Base-by-base conservation (phyloP, 1,140 invertebrate species). In the Contarinia nasturtii region DNA sequence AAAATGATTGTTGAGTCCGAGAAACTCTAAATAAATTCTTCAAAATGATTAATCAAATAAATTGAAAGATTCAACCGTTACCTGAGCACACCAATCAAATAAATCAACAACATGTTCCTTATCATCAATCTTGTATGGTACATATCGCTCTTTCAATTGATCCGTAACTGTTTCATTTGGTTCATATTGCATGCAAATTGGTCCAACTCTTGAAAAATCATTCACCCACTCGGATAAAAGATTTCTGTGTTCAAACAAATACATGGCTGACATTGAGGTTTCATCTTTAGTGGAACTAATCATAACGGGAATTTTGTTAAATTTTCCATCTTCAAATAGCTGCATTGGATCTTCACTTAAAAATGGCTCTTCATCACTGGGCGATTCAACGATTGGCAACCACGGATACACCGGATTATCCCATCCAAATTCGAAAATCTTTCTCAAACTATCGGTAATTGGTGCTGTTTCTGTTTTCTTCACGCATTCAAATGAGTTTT, bases 281-380 rank as follows among this genome's bases (percentile, higher is more conserved):
- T 40, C 37, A 12, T 40, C 5, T 40, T 40, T 40, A 4, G 37
- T 40, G 3, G 12, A n/a, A 40, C 37, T 40, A 14, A 18, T 12
- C 37, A 40, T 40, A 40, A 40, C 37, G 1, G 78, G 78, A 8
- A 78, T 70, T 33, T 74, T 64, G 15, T 69, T 50, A 50, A 77
- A 67, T 18, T 71, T 61, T 14, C 72, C 72, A 27, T 63, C 49
- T 22, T 57, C 52, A 2, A 80, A 65, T 1, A 74, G 53, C 22
- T 71, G 61, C 15, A 63, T 49, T 0, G 76, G 77, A 53, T 74
- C 60, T 18, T 65, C 67, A 0, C 67, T 55, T 17, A 80, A 56
- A 57, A 80, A 81, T 48, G 73, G 65, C 51, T 76, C 69, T 42
- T 77, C 70, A 0, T 73, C 75, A 47, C 72, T 68, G 53, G 76